Evolutionary conservation across 2,113 vertebrate species (phyloP).

Genomic region (Rafetus swinhoei): DNA sequence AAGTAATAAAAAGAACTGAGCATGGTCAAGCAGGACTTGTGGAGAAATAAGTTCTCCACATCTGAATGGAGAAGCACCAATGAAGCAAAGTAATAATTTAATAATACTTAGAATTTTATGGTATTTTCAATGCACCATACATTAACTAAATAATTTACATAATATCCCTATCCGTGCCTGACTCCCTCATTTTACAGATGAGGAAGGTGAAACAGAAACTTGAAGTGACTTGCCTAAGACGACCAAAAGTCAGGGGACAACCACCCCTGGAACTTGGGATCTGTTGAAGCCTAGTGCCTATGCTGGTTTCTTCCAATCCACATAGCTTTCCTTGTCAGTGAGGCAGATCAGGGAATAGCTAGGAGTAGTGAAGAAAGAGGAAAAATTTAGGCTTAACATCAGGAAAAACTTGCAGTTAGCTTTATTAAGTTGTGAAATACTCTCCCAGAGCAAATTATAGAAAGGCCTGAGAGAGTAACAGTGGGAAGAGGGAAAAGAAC

Average conservation of each 20-base stretch:
- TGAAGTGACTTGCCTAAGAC: neutral
- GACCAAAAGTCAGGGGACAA: neutral
- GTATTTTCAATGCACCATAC: neutral
- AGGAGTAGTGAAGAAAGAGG: neutral
- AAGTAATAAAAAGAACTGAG: neutral
- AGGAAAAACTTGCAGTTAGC: neutral
- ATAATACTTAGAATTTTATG: neutral
- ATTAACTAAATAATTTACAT: neutral
- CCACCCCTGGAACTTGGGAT: neutral
- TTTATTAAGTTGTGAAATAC: neutral
- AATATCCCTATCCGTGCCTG: neutral
- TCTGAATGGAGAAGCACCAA: neutral
- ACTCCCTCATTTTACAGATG: neutral
- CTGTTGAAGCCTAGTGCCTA: neutral
- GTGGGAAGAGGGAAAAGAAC: neutral
- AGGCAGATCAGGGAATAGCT: neutral
- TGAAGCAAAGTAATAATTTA: neutral
- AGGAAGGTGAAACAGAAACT: neutral
- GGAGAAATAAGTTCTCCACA: neutral
- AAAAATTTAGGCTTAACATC: neutral
- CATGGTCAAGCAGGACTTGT: neutral
- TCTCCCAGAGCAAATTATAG: neutral
- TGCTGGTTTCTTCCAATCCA: neutral
- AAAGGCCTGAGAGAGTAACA: neutral
- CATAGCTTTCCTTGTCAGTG: neutral